phyloP scores from a whole-genome alignment of 30 jellyfish, hydroid and myxozoan species.

The Morbakka virulenta region DNA sequence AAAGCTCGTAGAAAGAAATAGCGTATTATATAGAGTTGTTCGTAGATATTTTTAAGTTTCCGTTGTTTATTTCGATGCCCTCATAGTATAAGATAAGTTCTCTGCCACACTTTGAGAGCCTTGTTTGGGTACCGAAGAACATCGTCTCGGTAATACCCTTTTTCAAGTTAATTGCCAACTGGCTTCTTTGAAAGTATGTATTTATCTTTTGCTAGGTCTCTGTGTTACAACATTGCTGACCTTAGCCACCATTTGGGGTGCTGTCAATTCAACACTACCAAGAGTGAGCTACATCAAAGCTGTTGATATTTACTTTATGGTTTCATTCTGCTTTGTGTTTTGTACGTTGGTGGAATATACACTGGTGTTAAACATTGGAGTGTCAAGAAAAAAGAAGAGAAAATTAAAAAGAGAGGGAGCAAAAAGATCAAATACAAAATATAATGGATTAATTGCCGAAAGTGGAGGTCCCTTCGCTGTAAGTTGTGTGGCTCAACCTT shows the following conservation, averaged over 20 bases:
- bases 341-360: conserved; percentile 78
- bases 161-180: no score
- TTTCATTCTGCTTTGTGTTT: conserved; percentile 80
- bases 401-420: not conserved
- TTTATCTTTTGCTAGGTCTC: no score
- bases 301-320: conserved; percentile 77
- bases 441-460: not conserved
- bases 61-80: no score
- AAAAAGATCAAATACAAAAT: not conserved
- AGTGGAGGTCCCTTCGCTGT: not conserved
- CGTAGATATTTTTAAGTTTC: no score
- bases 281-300: conserved; percentile 91
- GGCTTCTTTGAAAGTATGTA: no score
- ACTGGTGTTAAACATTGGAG: conserved; percentile 61
- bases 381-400: conserved; percentile 24
- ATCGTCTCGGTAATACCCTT: no score
- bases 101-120: no score
- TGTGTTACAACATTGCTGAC: conserved; percentile 92
- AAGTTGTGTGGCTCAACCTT: no score
- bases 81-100: no score
- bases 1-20: no score
- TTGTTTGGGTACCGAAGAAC: no score
- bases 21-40: no score
- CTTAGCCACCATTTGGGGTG: conserved; percentile 83
- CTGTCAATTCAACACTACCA: conserved; percentile 84